phyloP scores from a whole-genome alignment of 2,888 invertebrate genomes.

The Torymus aiolomorphi region DNA sequence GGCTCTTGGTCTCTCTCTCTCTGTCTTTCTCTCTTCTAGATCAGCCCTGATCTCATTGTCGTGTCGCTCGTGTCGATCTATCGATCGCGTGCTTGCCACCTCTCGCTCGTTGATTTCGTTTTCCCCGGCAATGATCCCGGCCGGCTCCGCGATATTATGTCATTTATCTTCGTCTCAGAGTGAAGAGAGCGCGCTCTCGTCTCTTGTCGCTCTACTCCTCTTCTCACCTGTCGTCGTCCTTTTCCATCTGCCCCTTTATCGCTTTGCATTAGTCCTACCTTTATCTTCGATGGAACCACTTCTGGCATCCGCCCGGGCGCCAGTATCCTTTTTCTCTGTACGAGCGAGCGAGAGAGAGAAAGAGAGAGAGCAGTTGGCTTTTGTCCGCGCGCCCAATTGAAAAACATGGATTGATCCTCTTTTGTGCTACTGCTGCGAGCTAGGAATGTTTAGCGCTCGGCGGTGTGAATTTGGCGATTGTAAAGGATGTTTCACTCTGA shows the following conservation, averaged over 20 bases:
- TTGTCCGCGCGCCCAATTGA: not conserved
- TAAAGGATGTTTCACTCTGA: no score
- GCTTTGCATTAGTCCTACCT: conserved; percentile 47
- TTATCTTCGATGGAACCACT: conserved; percentile 39
- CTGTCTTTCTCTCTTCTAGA: not conserved
- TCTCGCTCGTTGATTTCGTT: conserved; percentile 65
- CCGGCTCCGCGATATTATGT: conserved; percentile 72
- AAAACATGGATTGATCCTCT: not conserved
- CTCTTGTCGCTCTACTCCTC: conserved; percentile 37
- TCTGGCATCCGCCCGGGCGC: not conserved
- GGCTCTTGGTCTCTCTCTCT: conserved; percentile 48
- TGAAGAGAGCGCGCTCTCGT: conserved; percentile 24
- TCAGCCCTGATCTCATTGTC: conserved; percentile 24
- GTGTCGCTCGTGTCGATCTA: conserved; percentile 63
- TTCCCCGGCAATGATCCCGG: conserved; percentile 68
- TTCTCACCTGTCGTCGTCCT: conserved; percentile 54
- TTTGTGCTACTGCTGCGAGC: no score
- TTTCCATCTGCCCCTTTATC: conserved; percentile 55
- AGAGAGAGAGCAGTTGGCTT: no score
- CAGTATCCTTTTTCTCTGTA: not conserved
- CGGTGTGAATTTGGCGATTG: no score
- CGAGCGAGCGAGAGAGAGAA: not conserved
- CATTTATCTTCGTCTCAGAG: conserved; percentile 71
- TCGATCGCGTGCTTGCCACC: conserved; percentile 66
- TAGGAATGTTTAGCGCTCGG: no score